Base-by-base conservation (phyloP, 2,888 invertebrate genomes). In the Cyrtodaria siliqua region DNA sequence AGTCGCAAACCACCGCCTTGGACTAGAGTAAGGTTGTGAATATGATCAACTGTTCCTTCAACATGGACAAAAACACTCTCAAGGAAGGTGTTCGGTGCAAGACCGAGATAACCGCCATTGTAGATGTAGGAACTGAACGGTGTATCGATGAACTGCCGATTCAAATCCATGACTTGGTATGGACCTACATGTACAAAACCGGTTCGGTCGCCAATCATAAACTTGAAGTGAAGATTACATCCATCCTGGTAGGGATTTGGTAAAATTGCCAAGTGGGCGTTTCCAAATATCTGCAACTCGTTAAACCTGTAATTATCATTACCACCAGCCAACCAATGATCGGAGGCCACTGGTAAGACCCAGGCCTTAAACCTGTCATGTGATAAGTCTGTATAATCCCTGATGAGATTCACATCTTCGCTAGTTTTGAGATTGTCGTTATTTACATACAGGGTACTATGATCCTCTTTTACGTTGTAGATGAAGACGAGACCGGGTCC, bases 171-270 rank as follows among this genome's bases (percentile, higher is more conserved):
- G 1, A 79, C 66, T 56, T 89, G 89, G 44, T 85, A 50, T 9
- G 87, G 88, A 14, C 89, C 89, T 47, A 89, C 72, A 47, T 89
- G 89, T 14, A 89, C 60, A 29, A 67, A 79, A 2, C 88, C 89
- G 18, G 84, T 82, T 24, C 88, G 67, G 62, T 89, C 89, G 23
- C 89, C 89, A 49, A 89, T 89, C 88, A 89, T 89, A 61, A 87
- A 83, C 8, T 23, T 47, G 69, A 89, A 89, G 71, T 83, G 79
- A 1, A 88, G 44, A 50, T 78, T 79, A 47, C 85, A 79, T 1
- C 84, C 85, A 8, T 69, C 70, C 20, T 60, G 47, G 8, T 82
- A 81, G 14, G 86, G 82, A 40, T 86, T 72, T 12, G 87, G 86
- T n/a, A 85, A 55, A 18, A 88, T 56, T 9, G 88, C 89, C 18